phyloP scores from a whole-genome alignment of 2,797 vertebrate species.

The Galagoides demidoff region DNA sequence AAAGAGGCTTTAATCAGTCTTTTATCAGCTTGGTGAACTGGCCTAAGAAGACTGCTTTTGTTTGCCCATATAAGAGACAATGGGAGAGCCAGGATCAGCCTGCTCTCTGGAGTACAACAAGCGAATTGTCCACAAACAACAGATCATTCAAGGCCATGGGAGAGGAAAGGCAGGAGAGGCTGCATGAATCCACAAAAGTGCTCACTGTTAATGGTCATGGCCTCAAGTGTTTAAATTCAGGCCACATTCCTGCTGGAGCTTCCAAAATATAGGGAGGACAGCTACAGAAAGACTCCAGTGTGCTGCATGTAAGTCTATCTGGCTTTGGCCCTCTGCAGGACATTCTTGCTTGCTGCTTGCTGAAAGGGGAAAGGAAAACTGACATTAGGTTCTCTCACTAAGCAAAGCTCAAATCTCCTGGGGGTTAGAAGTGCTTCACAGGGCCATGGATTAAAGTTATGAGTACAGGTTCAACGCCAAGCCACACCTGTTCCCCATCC shows the following conservation, averaged over 20 bases:
- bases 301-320: slow-evolving; percentile 76
- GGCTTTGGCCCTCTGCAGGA: slow-evolving; percentile 74
- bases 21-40: slow-evolving; percentile 79
- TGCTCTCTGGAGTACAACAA: slow-evolving; percentile 91
- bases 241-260: slow-evolving; percentile 84
- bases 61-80: slow-evolving; percentile 87
- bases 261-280: slow-evolving; percentile 83
- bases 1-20: slow-evolving; percentile 81
- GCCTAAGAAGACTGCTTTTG: slow-evolving; percentile 82
- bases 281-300: slow-evolving; percentile 83
- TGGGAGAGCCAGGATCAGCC: slow-evolving; percentile 90
- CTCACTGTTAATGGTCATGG: slow-evolving; percentile 84
- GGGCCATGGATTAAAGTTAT: background rate
- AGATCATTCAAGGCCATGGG: slow-evolving; percentile 88
- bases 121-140: slow-evolving; percentile 93
- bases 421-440: background rate
- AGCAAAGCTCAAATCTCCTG: slow-evolving; percentile 42
- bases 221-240: slow-evolving; percentile 87
- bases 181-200: slow-evolving; percentile 90
- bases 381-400: slow-evolving; percentile 63
- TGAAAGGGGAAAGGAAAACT: slow-evolving; percentile 66
- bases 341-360: slow-evolving; percentile 79
- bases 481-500: background rate
- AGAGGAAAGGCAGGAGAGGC: slow-evolving; percentile 87
- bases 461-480: background rate